Conservation (phyloP, 1,140 invertebrate species). For the Drosophila varians region DNA sequence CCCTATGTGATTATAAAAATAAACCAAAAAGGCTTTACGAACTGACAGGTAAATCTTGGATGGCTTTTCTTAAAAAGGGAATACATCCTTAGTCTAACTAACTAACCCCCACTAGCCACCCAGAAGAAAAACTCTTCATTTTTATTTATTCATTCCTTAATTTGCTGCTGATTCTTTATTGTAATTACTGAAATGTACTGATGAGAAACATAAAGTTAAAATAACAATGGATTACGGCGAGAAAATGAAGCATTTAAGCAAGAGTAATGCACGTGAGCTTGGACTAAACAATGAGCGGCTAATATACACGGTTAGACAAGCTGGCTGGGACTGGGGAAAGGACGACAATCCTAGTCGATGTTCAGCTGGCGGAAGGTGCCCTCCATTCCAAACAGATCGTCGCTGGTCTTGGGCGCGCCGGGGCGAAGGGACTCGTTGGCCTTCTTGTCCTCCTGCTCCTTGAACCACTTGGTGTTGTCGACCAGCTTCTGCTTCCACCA, state of each 20-base stretch:
- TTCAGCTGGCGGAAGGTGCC: conserved; percentile 91
- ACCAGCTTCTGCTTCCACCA: conserved; percentile 90
- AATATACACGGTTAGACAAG: conserved; percentile 41
- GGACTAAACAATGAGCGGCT: conserved; percentile 57
- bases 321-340: conserved; percentile 18
- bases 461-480: conserved; percentile 90
- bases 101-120: no score
- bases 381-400: conserved; percentile 92
- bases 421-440: conserved; percentile 90
- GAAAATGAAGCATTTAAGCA: conserved; percentile 71
- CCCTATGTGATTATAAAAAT: no score
- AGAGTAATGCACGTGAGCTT: conserved; percentile 40
- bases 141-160: conserved; percentile 68
- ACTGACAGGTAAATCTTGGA: no score
- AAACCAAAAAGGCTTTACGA: no score
- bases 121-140: no score
- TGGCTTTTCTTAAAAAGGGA: no score
- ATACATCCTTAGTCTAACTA: no score
- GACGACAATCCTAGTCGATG: conserved; percentile 87
- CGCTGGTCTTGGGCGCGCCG: conserved; percentile 90
- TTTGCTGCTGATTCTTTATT: conserved; percentile 55
- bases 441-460: conserved; percentile 88
- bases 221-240: conserved; percentile 44
- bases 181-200: conserved; percentile 61
- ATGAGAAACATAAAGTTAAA: conserved; percentile 36